Percentiles rank a stretch among this genome's conserved stretches.
Evolutionary conservation across 2,797 vertebrate species (phyloP).

Genomic region (Chloroceryle amazona): DNA sequence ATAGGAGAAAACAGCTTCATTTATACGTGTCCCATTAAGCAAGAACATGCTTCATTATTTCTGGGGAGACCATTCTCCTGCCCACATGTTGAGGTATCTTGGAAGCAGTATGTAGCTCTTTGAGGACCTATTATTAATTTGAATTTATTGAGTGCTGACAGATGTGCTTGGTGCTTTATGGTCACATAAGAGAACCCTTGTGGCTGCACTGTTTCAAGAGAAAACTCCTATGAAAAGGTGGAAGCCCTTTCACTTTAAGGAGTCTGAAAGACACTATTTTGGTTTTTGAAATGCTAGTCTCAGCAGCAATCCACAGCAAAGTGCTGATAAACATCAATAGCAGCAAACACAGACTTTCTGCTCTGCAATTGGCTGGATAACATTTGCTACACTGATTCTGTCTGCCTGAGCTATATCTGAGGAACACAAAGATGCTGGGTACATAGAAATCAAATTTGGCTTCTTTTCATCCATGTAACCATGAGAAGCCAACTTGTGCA

Average conservation of each 20-base stretch:
- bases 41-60: conserved; percentile 9
- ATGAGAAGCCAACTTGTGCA: background rate
- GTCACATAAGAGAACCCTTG: conserved; percentile 54
- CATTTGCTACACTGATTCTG: background rate
- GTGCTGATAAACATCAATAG: accelerated
- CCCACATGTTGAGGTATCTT: conserved; percentile 22
- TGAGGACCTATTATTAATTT: conserved; percentile 58
- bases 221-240: conserved; percentile 28
- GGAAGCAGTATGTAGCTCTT: conserved; percentile 34
- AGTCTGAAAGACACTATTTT: conserved; percentile 19
- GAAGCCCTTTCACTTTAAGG: background rate
- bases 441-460: background rate
- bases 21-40: conserved; percentile 33
- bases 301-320: background rate
- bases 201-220: conserved; percentile 15
- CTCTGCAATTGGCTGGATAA: background rate
- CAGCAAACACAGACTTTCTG: background rate
- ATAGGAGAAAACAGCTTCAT: conserved; percentile 14
- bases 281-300: background rate
- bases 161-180: background rate
- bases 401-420: background rate
- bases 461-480: background rate
- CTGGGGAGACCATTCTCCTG: conserved; percentile 33
- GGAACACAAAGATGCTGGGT: background rate
- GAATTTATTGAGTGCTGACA: conserved; percentile 64